Evolutionary conservation across 2,888 invertebrate genomes (phyloP), one percentile per base, ranked within the genome.

Genomic region (Campoplex capitator): DNA sequence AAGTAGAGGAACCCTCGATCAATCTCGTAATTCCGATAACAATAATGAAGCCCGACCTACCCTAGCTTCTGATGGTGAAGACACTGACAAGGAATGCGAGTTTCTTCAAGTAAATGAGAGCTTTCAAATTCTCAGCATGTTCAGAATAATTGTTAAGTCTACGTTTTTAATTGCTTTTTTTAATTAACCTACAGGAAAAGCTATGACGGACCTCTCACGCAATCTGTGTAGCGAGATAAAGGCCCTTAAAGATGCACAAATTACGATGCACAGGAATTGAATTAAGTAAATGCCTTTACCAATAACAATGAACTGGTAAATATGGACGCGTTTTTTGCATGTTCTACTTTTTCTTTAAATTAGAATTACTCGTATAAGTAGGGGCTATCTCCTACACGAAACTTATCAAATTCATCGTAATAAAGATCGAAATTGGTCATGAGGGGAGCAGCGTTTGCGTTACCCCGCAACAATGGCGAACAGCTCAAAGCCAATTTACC

Each of bases 391-490:
- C 48, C 45, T 45, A 54, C 3, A 18, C 6, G 16, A 54, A 16
- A 54, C 6, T 54, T 18, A 54, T 54, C n/a, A 6, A 54, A 54
- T 54, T 54, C 18, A 51, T 54, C n/a, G 16, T 23, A 56, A n/a
- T 56, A 8, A 56, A 56, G 56, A 56, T 56, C 1, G 56, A 56
- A 56, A n/a, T 56, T 56, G 56, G 56, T 23, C 56, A 56, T 56
- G 23, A 56, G 23, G 23, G 56, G n/a, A 56, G 56, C 56, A 56
- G n/a, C 56, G 23, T 56, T 56, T 56, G n/a, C n/a, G n/a, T 56
- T n/a, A 56, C 56, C 56, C 56, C n/a, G 2, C 56, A 56, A 8
- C 56, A 56, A 56, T 56, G 56, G 56, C 56, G 56, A n/a, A 56
- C 56, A n/a, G 56, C 56, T 56, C n/a, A 56, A 56, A 56, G 56